Evolutionary conservation across 2,888 invertebrate species (phyloP), one percentile per base, ranked within the genome.

Genomic region (Phoronis australis): DNA sequence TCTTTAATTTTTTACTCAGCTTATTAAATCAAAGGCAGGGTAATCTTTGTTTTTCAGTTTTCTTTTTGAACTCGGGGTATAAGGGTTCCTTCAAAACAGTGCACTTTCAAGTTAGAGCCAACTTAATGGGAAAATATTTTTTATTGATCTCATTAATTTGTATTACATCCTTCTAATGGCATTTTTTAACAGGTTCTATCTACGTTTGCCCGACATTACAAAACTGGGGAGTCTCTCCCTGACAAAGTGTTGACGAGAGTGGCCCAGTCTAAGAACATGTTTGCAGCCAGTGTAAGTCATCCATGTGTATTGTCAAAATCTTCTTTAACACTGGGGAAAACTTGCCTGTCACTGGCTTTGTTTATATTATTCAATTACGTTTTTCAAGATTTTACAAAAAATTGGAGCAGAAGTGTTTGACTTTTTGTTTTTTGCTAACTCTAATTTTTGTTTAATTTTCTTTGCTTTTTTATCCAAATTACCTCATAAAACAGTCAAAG

Each of bases 161-260:
- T 20, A 9, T n/a, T 15, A n/a, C 20, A 18, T n/a, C 9, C 18
- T n/a, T 6, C 41, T 21, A 9, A 18, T 27, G 9, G 6, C 3
- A n/a, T 46, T 50, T 37, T 27, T 45, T 62, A 65, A 15, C 67
- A 86, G 87, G 87, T 94, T 5, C 78, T 96, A 3, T 83, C 85
- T 42, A 83, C 84, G 4, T 95, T 94, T 80, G 94, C 94, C 0
- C 84, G 85, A 39, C 95, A 96, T 79, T 95, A 88, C 77, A 85
- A 89, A 72, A 95, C 93, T 0, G 86, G 88, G 31, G 85, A 91
- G 71, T 83, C 83, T 1, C 85, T 94, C 75, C 87, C 92, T 0
- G 85, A 88, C 24, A 82, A 85, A 42, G 85, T 91, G 83, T 69
- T 95, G 46, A 81, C 85, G 44, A 82, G 87, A 41, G 80, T 96